These are phyloP conservation scores for Apodemia duryi DNA, from an alignment of 2,888 invertebrate species.

Conservation along the genomic window DNA sequence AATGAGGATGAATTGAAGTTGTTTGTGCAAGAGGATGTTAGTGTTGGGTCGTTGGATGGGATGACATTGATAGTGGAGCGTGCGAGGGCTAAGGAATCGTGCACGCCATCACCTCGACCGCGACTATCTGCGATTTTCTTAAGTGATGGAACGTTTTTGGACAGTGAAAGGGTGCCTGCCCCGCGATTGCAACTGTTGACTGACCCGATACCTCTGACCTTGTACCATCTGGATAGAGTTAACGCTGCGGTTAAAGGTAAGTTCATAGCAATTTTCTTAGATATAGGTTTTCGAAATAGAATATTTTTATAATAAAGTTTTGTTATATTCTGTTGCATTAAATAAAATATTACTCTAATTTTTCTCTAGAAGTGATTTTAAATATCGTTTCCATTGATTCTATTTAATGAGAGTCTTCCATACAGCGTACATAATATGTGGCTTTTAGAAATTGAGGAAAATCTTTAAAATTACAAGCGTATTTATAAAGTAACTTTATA, in stretches of 20 bases:
- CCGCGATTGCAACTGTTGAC: conserved; percentile 59
- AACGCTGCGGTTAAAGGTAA: conserved; percentile 78
- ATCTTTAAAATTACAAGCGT: no score
- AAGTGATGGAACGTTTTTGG: conserved; percentile 52
- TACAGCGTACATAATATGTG: no score
- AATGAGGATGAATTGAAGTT: conserved; percentile 56
- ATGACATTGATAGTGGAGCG: conserved; percentile 60
- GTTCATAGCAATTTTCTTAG: conserved; percentile 21
- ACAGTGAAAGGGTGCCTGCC: conserved; percentile 47
- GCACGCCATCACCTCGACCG: conserved; percentile 65
- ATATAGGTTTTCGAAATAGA: not conserved
- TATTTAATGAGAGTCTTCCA: no score
- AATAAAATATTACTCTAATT: no score
- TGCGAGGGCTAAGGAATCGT: conserved; percentile 53
- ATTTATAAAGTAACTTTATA: no score
- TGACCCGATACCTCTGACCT: conserved; percentile 74
- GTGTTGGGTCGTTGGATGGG: conserved; percentile 58
- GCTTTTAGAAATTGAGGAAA: no score
- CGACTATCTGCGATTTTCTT: conserved; percentile 71
- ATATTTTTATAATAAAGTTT: no score
- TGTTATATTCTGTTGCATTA: no score
- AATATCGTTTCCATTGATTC: no score
- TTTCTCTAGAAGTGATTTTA: no score
- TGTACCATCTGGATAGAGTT: conserved; percentile 74
- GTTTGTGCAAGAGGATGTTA: conserved; percentile 51